Evolutionary conservation across 2,797 vertebrate genomes (phyloP).

Genomic region (Pteropus rufus): DNA sequence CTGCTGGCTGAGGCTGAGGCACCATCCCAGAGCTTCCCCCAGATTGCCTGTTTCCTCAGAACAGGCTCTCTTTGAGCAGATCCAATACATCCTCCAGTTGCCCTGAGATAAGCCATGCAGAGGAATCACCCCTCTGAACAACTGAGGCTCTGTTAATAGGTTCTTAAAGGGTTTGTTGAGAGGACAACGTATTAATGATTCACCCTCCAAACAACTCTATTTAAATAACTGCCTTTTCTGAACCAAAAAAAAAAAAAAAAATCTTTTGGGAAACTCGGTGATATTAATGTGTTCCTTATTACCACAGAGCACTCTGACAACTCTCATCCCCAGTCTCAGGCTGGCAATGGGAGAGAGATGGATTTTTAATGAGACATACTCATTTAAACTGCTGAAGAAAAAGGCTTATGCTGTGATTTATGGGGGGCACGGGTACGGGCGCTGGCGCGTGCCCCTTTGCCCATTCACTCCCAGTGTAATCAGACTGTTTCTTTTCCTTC

Average conservation of each 20-base stretch:
- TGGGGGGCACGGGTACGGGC: too few species aligned
- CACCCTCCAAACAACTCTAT: constrained; percentile 39
- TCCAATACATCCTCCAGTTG: neutral
- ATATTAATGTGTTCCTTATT: constrained; percentile 65
- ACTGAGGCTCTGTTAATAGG: constrained; percentile 37
- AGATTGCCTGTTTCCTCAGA: neutral
- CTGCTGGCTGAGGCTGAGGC: neutral
- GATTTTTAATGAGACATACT: constrained; percentile 76
- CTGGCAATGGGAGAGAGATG: constrained; percentile 58
- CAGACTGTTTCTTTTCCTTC: constrained; percentile 68
- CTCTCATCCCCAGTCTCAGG: constrained; percentile 66
- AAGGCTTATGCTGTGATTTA: neutral
- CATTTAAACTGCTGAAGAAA: constrained; percentile 58
- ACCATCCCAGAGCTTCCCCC: neutral
- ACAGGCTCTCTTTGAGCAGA: constrained; percentile 41
- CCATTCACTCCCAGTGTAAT: constrained; percentile 41
- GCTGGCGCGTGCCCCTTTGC: neutral
- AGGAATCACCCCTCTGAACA: neutral
- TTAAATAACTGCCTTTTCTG: constrained; percentile 66
- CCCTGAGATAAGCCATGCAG: neutral
- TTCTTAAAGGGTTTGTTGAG: constrained; percentile 33
- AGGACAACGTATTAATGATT: constrained; percentile 28
- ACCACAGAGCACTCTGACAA: constrained; percentile 61
- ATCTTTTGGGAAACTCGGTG: constrained; percentile 58
- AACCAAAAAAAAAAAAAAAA: constrained; percentile 52